Base-by-base conservation (phyloP, 2,888 invertebrate species). In the Zygogramma bicolorata region DNA sequence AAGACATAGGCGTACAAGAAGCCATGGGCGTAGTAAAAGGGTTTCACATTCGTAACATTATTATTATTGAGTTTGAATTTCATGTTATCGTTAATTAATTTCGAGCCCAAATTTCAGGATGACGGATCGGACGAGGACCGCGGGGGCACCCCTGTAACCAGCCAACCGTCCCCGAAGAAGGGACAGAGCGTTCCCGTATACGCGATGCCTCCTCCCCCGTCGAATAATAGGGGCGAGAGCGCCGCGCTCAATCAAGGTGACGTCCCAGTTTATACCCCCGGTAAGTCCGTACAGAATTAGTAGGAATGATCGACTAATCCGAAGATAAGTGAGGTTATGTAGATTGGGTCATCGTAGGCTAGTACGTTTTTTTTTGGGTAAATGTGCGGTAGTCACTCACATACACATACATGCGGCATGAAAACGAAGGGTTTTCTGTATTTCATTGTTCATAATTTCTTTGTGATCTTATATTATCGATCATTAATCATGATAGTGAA, bases 241-340 rank as follows among this genome's bases (percentile, higher is more conserved):
- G 93, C 93, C 40, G 92, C 92, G 82, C 90, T 94, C 81, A 92
- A 89, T 81, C 87, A 89, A 70, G 88, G 88, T 60, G 89, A 89
- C 73, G 88, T 88, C 75, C 87, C 88, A 42, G 87, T 88, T 60
- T 89, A 89, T 81, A 89, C 88, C 42, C 87, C 88, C 84, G 88
- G 88, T 88, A 75, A 75, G 77, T 72, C 20, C 7, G 10, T n/a
- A 58, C 27, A 13, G 8, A 20, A 61, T 61, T 61, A 8, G 38
- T 20, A 38, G 22, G 20, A 27, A 20, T n/a, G 2, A 7, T 68
- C 29, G 20, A 42, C 10, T 13, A n/a, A 20, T 60, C 2, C 27
- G 6, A 58, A 31, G 34, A 53, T 42, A 62, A 71, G 71, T 71
- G 67, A 71, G 71, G 71, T 71, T 71, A 63, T 53, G 53, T 58